These are phyloP conservation scores for Limonius californicus DNA, from an alignment of 1,140 invertebrate species.

Conservation along the genomic window DNA sequence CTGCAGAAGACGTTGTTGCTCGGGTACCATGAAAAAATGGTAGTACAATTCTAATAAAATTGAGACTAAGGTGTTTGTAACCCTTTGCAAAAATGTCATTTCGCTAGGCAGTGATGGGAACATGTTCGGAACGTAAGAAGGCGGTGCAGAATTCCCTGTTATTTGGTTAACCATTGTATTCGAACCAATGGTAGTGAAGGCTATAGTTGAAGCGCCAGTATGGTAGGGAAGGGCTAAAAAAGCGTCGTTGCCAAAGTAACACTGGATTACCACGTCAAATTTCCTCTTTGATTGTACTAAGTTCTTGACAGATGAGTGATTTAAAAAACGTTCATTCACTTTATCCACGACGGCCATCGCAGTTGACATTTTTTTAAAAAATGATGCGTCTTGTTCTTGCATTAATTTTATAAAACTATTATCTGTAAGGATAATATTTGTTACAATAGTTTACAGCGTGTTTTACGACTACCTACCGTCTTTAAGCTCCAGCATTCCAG, in stretches of 20 bases:
- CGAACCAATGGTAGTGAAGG: neutral
- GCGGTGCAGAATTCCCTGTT: neutral
- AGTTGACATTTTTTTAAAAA: no score
- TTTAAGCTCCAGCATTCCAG: constrained; percentile 23
- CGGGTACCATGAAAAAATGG: neutral
- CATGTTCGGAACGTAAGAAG: neutral
- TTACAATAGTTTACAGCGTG: no score
- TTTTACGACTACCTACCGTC: no score
- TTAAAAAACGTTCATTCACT: no score
- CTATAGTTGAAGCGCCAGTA: neutral
- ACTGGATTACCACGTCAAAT: neutral
- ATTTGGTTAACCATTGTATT: neutral
- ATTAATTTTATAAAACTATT: no score
- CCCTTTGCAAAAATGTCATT: neutral
- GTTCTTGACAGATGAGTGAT: neutral
- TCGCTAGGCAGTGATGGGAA: neutral
- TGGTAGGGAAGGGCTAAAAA: neutral
- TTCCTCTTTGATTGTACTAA: constrained; percentile 21
- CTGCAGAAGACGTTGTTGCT: neutral
- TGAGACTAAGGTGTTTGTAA: neutral
- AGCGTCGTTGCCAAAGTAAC: neutral
- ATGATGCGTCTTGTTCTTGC: no score
- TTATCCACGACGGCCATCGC: no score
- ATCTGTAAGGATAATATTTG: no score
- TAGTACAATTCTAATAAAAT: neutral